Base-by-base conservation (phyloP, 2,888 invertebrate species). In the Ophion obscuratus region DNA sequence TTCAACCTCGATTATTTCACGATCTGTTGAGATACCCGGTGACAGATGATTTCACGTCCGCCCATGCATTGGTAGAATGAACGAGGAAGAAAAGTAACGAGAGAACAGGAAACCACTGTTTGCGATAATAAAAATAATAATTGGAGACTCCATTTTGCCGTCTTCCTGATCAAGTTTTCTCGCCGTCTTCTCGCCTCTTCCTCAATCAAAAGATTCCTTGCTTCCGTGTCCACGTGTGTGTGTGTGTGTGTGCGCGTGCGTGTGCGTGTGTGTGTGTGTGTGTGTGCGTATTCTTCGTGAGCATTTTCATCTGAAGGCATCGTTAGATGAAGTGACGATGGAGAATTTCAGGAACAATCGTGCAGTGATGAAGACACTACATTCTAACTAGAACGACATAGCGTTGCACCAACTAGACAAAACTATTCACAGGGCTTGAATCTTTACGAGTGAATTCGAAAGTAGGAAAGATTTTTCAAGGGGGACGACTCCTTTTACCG, bases 221-320 rank as follows among this genome's bases (percentile, higher is more conserved):
- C 36, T 31, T 36, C 0, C 4, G 2, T 59, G n/a, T 59, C 36
- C 11, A 5, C 20, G n/a, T 20, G 40, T 11, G 7, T 44, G 44
- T 53, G 36, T 11, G 4, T 44, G 1, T 20, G 31, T 4, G 4
- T 31, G 31, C 4, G 31, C 2, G 31, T 31, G 31, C 2, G 31
- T 31, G 31, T 3, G 31, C 2, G 31, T 31, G 31, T 31, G 31
- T 31, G 31, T 31, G 31, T 31, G 31, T 2, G 31, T 2, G 3
- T 31, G 31, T 31, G 27, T 36, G 10, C 20, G 36, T 57, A 57
- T 64, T 62, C 76, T 64, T 17, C 9, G 27, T 27, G 53, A 57
- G 40, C 66, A 64, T 66, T 66, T 70, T 82, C 44, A 77, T 77
- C 71, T 44, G 20, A 24, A 36, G 20, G n/a, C 47, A 27, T 71